These are phyloP conservation scores for Chironomus tentans DNA, from an alignment of 2,888 invertebrate species.

Conservation along the genomic window DNA sequence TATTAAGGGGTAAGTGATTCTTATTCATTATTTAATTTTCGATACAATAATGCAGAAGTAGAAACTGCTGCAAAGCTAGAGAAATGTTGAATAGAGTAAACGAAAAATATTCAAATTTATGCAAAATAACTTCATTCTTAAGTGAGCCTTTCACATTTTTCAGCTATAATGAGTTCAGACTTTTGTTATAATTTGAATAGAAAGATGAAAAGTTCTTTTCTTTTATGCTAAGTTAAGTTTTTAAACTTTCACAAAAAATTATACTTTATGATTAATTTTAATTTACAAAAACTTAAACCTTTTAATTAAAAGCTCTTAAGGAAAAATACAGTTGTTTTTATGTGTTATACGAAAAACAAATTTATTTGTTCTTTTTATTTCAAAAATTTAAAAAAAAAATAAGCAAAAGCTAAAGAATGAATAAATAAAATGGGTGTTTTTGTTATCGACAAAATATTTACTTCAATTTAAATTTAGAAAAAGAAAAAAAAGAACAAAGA, in stretches of 20 bases:
- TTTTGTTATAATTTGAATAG: no score
- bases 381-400: neutral
- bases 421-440: neutral
- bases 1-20: conserved; percentile 19
- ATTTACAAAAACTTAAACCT: no score
- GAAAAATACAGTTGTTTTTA: no score
- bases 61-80: neutral
- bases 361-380: no score
- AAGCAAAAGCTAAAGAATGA: no score
- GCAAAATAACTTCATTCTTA: neutral
- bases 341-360: no score
- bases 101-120: conserved; percentile 10
- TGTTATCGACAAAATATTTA: neutral
- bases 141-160: neutral
- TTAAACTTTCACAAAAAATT: no score
- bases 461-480: neutral
- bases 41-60: neutral
- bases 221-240: no score
- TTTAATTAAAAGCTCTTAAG: no score
- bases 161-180: no score
- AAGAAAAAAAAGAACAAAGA: neutral
- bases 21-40: neutral
- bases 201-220: no score
- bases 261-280: no score
- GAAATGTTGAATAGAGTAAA: neutral